phyloP scores from a whole-genome alignment of 2,797 vertebrate species.

The Pipistrellus pipistrellus region DNA sequence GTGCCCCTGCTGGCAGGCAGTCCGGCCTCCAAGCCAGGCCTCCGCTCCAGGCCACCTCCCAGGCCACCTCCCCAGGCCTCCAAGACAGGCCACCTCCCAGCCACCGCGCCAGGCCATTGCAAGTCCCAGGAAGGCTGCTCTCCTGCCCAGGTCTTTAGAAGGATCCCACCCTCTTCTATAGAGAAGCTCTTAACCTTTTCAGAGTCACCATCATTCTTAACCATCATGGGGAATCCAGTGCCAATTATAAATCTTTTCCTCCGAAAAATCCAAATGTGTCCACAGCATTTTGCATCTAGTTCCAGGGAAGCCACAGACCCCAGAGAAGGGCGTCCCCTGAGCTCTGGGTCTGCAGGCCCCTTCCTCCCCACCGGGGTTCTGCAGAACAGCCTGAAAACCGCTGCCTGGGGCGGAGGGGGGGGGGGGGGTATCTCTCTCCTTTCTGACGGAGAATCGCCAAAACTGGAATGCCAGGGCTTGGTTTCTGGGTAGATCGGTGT shows the following conservation, averaged over 20 bases:
- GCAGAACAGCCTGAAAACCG: neutral
- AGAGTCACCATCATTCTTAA: neutral
- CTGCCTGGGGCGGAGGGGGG: neutral
- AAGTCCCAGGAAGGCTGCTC: too few species aligned
- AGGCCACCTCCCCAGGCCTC: too few species aligned
- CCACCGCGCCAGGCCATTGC: neutral
- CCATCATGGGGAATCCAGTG: neutral
- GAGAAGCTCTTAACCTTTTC: neutral
- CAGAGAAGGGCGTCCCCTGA: neutral
- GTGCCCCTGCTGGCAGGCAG: neutral
- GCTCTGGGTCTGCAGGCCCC: neutral
- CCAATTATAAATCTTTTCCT: neutral
- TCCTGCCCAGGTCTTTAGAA: neutral
- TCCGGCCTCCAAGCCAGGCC: neutral
- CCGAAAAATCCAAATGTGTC: neutral
- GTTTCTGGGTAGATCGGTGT: neutral
- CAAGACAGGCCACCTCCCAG: too few species aligned
- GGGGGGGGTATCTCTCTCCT: neutral
- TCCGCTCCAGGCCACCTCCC: neutral
- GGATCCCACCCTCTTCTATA: neutral
- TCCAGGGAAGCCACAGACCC: neutral
- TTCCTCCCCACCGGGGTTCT: neutral
- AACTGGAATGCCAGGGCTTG: neutral
- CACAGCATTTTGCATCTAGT: neutral
- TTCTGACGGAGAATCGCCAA: neutral